Conservation (phyloP, 2,888 invertebrate genomes). For the Noctua fimbriata region DNA sequence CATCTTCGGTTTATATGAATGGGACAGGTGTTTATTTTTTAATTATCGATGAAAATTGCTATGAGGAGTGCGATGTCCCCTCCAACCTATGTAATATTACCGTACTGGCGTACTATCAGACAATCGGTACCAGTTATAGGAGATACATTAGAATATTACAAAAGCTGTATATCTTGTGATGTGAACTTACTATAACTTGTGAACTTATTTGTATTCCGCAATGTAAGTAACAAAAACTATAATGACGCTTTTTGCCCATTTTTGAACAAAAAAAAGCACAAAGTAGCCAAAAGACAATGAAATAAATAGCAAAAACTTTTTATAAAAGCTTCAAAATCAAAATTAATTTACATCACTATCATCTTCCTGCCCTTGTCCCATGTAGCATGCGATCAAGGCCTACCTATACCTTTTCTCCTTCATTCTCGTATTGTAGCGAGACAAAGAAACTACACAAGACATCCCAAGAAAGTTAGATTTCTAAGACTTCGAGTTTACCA, state of each 20-base stretch:
- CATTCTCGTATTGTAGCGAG: not conserved
- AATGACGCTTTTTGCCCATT: too few relatives aligned
- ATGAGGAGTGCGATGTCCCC: not conserved
- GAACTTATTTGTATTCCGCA: too few relatives aligned
- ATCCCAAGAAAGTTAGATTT: slow-evolving; percentile 37
- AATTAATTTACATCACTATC: not conserved
- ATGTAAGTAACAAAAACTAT: too few relatives aligned
- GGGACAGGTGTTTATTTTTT: not conserved
- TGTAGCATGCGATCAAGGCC: too few relatives aligned
- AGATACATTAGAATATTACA: too few relatives aligned
- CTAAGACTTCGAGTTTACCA: slow-evolving; percentile 15
- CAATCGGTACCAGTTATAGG: too few relatives aligned
- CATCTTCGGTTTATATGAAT: not conserved
- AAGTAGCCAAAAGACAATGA: not conserved
- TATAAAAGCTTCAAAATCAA: not conserved
- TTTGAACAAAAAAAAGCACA: not conserved
- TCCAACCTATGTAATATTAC: too few relatives aligned
- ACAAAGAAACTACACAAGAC: slow-evolving; percentile 20
- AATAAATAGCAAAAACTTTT: not conserved
- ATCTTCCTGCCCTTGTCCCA: not conserved
- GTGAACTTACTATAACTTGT: too few relatives aligned
- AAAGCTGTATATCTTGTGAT: too few relatives aligned
- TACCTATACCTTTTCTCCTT: not conserved
- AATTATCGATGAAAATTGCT: not conserved
- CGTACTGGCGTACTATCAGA: too few relatives aligned